Evolutionary conservation across 2,888 invertebrate species (phyloP).

Genomic region (Teleiodes luculella): DNA sequence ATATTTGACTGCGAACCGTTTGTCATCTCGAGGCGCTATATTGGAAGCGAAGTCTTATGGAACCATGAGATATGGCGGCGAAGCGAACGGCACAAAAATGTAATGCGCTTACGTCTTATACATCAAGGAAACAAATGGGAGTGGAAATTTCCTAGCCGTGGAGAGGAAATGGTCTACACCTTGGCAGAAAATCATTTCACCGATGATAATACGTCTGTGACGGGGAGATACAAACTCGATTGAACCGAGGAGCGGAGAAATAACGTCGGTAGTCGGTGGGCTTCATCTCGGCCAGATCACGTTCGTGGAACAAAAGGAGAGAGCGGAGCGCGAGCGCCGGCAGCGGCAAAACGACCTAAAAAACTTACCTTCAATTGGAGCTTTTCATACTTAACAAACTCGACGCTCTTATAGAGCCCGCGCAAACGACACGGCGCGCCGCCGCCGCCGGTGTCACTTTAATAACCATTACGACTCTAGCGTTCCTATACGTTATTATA

Average conservation of each 20-base stretch:
- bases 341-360: slow-evolving; percentile 57
- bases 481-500: slow-evolving; percentile 30
- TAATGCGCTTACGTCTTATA: slow-evolving; percentile 57
- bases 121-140: slow-evolving; percentile 55
- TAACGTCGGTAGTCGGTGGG: slow-evolving; percentile 50
- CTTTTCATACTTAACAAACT: slow-evolving; percentile 69
- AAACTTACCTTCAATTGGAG: slow-evolving; percentile 65
- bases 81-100: slow-evolving; percentile 53
- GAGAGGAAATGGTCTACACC: slow-evolving; percentile 35
- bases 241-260: slow-evolving; percentile 59
- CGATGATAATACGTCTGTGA: slow-evolving; percentile 54
- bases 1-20: slow-evolving; percentile 50
- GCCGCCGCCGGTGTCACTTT: slow-evolving; percentile 31
- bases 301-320: slow-evolving; percentile 70
- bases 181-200: slow-evolving; percentile 50
- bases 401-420: slow-evolving; percentile 47
- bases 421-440: slow-evolving; percentile 33
- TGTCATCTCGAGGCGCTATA: slow-evolving; percentile 53
- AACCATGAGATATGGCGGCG: slow-evolving; percentile 52
- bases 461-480: slow-evolving; percentile 35
- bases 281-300: slow-evolving; percentile 73
- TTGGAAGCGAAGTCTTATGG: slow-evolving; percentile 55
- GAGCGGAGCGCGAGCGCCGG: slow-evolving; percentile 41
- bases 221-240: slow-evolving; percentile 60
- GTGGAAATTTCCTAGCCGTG: slow-evolving; percentile 40